Base-by-base conservation (phyloP, 2,888 invertebrate genomes). In the Diarsia brunnea region DNA sequence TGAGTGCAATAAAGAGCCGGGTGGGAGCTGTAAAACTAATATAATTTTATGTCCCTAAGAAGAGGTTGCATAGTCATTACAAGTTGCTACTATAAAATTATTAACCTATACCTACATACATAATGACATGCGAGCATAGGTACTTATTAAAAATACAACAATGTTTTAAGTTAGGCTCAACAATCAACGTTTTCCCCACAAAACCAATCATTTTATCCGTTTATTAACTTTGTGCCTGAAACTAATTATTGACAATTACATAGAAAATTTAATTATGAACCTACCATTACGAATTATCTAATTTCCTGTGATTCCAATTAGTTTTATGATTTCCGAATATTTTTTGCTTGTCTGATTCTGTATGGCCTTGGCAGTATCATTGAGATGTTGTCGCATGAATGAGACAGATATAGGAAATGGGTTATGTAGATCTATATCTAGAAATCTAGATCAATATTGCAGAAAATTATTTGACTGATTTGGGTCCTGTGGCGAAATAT, bases 341-440 rank as follows among this genome's bases (percentile, higher is more conserved):
- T 86, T 86, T 87, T 87, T 85, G 79, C 70, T 70, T 68, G 84
- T 78, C 71, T 75, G 75, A 38, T 79, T 69, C 38, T 68, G 21
- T 53, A 1, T 38, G 73, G 45, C 91, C 90, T 91, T 90, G 88
- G 77, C 49, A 69, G 72, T 77, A 74, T 73, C 75, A 75, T 79
- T 79, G 78, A 85, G 79, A 79, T 74, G 81, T 80, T 87, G 82
- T 79, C 85, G 66, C 86, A 76, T 51, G 89, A 94, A 76, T 79
- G 90, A 90, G 92, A 93, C 58, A 86, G 84, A 82, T 65, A 88
- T 90, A 94, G 94, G 94, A 94, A 95, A 82, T 89, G 81, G 73
- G 80, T 84, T 71, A 86, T 82, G 53, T 87, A 89, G 85, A 90
- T 89, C 88, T 87, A 88, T 83, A 90, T 89, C 89, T 87, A 88